Percentiles rank a stretch among this genome's conserved stretches.
Conservation (phyloP, 2,113 vertebrate species). For the Syngnathoides biaculeatus region DNA sequence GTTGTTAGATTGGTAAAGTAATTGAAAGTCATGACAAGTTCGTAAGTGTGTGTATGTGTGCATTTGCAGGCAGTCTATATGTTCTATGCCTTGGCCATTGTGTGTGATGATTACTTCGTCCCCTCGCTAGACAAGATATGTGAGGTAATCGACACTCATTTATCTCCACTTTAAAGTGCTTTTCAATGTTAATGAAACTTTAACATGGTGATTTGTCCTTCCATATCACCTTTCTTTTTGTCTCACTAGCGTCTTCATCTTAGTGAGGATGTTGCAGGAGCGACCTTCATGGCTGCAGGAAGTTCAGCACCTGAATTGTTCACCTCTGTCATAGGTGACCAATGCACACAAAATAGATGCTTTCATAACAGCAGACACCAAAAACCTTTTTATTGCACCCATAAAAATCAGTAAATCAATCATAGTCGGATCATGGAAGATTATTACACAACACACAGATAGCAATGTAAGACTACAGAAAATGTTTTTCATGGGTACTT, state of each 20-base stretch:
- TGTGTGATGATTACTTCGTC: constrained; percentile 98
- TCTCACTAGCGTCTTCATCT: constrained; percentile 83
- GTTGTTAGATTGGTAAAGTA: too few relatives aligned
- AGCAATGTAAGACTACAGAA: too few relatives aligned
- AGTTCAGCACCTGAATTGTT: constrained; percentile 97
- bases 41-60: constrained; percentile 17
- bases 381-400: background rate
- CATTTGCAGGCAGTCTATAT: constrained; percentile 89
- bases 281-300: constrained; percentile 97
- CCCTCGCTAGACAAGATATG: constrained; percentile 95
- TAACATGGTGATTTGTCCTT: background rate
- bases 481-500: too few relatives aligned
- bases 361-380: background rate
- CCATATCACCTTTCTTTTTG: background rate
- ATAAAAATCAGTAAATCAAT: background rate
- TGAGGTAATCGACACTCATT: constrained; percentile 76
- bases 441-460: too few relatives aligned
- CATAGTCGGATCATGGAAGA: background rate
- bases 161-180: background rate
- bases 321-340: constrained; percentile 95
- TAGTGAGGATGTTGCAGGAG: constrained; percentile 95
- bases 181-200: background rate
- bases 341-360: background rate
- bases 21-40: background rate
- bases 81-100: constrained; percentile 94